Base-by-base conservation (phyloP, 2,113 vertebrate genomes). In the Thalassoma bifasciatum region DNA sequence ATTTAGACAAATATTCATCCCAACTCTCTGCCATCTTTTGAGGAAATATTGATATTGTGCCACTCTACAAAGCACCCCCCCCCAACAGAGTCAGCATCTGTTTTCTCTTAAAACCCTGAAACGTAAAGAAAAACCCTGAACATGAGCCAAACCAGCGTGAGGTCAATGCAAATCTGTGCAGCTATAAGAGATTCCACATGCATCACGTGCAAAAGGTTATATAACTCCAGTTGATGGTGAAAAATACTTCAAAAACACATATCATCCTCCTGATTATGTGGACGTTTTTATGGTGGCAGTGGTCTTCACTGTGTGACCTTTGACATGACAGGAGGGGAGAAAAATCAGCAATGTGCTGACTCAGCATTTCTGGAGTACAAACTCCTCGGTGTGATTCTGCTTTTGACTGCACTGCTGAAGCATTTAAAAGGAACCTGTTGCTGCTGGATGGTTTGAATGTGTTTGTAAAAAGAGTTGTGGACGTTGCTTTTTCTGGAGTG, bases 261-360 rank as follows among this genome's bases (percentile, higher is more conserved):
- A 11, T 21, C 30, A 37, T 8, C 49, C 12, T 46, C 34, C 22
- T 42, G 59, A 49, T 86, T 65, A 21, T 19, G 11, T 2, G 50
- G 61, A 80, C 47, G 66, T 52, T 13, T 84, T 91, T 87, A 87
- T 77, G 63, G 44, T 54, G 11, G 50, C 16, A 1, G 56, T 2
- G 75, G 63, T 72, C 75, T 49, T 67, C 34, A 3, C 49, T 22
- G 10, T 4, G 0, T 50, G 66, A 83, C 62, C 72, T 87, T 59
- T 85, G 46, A 84, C 75, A 37, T 52, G 30, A 49, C 17, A 14
- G 10, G 0, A 6, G 6, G 13, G 44, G 14, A 7, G 44, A 0
- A 5, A 14, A 30, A 30, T 30, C 12, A 47, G 26, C 36, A 4
- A 24, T 22, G 37, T 52, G 11, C 34, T 58, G 38, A 71, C 26